phyloP scores from a whole-genome alignment of 1,140 invertebrate genomes.

The Lethrus apterus region DNA sequence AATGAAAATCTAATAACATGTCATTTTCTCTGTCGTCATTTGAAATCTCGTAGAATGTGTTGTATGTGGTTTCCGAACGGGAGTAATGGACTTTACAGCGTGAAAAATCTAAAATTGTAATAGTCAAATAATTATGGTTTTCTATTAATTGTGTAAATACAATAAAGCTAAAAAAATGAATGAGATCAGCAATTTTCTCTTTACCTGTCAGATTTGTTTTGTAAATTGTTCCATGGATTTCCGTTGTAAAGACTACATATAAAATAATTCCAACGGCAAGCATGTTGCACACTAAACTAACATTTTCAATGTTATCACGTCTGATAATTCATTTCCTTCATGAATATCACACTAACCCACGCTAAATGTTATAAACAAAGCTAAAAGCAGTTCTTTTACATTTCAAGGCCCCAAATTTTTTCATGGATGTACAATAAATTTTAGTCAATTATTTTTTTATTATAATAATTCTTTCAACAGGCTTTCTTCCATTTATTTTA shows the following conservation, averaged over 20 bases:
- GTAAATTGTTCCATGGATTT: conserved; percentile 13
- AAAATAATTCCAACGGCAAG: background rate
- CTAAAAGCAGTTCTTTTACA: no score
- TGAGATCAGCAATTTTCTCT: background rate
- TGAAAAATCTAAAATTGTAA: conserved; percentile 31
- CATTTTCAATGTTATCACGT: no score
- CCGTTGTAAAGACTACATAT: background rate
- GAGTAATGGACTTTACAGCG: conserved; percentile 45
- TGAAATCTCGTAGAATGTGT: conserved; percentile 40
- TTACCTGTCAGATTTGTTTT: conserved; percentile 21
- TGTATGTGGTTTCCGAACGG: conserved; percentile 44
- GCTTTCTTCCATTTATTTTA: no score
- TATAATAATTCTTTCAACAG: no score
- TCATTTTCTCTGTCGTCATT: conserved; percentile 26
- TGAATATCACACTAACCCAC: no score
- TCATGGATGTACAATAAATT: no score
- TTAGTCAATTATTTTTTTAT: no score
- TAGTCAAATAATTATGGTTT: no score
- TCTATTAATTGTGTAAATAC: no score
- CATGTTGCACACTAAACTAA: background rate
- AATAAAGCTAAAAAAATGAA: background rate
- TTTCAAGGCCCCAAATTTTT: no score
- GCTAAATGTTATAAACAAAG: no score
- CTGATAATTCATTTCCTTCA: no score
- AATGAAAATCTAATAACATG: conserved; percentile 45